These are phyloP conservation scores for Piprites chloris DNA, from an alignment of 2,113 vertebrate species.

Conservation along the genomic window DNA sequence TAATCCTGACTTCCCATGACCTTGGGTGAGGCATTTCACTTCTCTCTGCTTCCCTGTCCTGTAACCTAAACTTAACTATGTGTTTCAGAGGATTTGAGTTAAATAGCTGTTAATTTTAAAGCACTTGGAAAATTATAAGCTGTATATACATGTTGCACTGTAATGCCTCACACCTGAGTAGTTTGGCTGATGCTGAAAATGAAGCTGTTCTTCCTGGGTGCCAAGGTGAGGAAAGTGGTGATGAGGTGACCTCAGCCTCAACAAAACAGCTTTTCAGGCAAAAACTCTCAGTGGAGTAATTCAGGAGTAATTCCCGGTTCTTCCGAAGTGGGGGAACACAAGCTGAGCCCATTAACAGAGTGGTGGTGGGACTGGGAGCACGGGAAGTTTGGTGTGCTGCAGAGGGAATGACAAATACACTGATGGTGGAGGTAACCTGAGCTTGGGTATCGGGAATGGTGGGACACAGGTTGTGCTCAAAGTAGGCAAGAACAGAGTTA, in stretches of 20 bases:
- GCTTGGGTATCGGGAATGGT: fast-evolving
- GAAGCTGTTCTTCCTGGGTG: background rate
- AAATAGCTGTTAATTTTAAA: background rate
- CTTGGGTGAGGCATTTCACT: background rate
- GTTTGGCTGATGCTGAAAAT: background rate
- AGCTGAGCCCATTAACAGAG: background rate
- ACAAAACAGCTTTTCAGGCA: background rate
- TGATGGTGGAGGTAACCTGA: background rate
- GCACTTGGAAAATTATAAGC: background rate
- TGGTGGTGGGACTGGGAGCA: background rate
- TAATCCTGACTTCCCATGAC: background rate
- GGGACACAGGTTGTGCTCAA: background rate
- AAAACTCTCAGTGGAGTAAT: background rate
- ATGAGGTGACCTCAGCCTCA: background rate
- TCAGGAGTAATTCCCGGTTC: background rate
- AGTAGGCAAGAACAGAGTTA: background rate
- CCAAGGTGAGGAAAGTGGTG: background rate
- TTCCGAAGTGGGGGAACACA: background rate
- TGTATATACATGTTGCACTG: fast-evolving
- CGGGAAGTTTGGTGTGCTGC: background rate
- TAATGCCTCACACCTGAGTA: background rate
- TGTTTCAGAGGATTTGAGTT: background rate
- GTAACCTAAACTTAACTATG: background rate
- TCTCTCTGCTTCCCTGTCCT: background rate
- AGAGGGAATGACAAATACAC: background rate